A percentile compares a stretch with the other conserved stretches of the same genome.
Conservation (phyloP, 2,888 invertebrate genomes). For the Heliconius hortense region DNA sequence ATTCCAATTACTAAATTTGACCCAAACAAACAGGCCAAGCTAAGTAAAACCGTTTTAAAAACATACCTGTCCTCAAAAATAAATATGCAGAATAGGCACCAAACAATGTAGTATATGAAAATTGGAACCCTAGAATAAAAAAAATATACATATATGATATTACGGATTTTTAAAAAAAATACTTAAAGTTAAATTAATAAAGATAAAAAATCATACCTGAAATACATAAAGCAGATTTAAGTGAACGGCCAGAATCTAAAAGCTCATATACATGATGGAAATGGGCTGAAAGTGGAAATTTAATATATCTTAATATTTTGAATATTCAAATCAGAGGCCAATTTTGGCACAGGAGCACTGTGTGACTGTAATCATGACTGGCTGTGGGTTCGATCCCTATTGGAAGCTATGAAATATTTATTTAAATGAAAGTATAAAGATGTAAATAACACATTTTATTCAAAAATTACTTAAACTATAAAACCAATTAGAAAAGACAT, state of each 20-base stretch:
- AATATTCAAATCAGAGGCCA: neutral
- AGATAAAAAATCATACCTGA: conserved; percentile 48
- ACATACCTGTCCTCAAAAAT: conserved; percentile 90
- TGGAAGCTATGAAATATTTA: neutral
- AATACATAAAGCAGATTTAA: conserved; percentile 86
- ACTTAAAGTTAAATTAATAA: neutral
- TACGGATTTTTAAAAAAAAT: neutral
- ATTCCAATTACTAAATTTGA: too few species aligned
- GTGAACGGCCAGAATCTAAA: conserved; percentile 85
- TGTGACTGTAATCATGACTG: neutral
- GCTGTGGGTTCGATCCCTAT: neutral
- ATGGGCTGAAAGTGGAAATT: conserved; percentile 85
- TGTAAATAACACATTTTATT: too few species aligned
- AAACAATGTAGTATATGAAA: conserved; percentile 94
- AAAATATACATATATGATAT: neutral
- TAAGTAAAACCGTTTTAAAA: too few species aligned
- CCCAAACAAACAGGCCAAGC: too few species aligned
- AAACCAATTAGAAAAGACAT: neutral
- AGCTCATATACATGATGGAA: conserved; percentile 95
- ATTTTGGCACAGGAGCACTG: neutral
- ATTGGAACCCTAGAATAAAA: conserved; percentile 89
- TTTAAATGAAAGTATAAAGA: neutral
- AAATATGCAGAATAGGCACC: conserved; percentile 97
- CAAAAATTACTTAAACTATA: too few species aligned
- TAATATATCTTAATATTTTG: neutral